Evolutionary conservation across 2,113 vertebrate genomes (phyloP).

Genomic region (Ptilonorhynchus violaceus): DNA sequence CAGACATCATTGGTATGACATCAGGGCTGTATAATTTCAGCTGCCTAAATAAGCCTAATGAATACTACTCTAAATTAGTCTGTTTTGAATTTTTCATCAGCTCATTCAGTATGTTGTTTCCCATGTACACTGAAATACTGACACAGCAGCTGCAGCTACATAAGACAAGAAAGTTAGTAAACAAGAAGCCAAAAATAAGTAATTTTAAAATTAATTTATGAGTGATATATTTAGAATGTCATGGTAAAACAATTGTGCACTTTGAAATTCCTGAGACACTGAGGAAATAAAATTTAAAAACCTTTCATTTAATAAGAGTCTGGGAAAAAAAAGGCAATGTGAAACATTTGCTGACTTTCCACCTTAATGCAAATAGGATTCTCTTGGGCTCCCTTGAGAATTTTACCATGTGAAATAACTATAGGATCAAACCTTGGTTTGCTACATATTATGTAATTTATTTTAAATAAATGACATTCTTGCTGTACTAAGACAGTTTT

Average conservation of each 20-base stretch:
- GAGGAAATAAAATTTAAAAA: not conserved
- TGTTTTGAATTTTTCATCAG: not conserved
- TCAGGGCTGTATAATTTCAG: not conserved
- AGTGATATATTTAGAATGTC: not conserved
- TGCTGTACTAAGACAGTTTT: not conserved
- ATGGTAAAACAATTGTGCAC: not conserved
- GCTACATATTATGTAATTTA: not conserved
- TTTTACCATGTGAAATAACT: not conserved
- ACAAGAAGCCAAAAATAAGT: not conserved
- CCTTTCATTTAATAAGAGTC: not conserved
- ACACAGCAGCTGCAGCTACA: not conserved
- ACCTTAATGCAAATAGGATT: not conserved
- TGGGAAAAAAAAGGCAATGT: not conserved
- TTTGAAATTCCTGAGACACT: not conserved
- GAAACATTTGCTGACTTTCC: not conserved
- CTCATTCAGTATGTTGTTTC: not conserved
- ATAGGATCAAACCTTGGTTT: not conserved
- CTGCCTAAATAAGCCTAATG: constrained; percentile 1
- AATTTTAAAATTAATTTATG: not conserved
- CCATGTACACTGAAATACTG: constrained; percentile 12
- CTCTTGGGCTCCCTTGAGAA: not conserved
- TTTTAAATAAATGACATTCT: not conserved
- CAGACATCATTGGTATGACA: not conserved
- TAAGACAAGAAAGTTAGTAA: not conserved
- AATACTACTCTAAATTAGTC: not conserved